A percentile compares a stretch with the other conserved stretches of the same genome.
phyloP scores from a whole-genome alignment of 2,113 vertebrate species.

The Myotis brandtii region DNA sequence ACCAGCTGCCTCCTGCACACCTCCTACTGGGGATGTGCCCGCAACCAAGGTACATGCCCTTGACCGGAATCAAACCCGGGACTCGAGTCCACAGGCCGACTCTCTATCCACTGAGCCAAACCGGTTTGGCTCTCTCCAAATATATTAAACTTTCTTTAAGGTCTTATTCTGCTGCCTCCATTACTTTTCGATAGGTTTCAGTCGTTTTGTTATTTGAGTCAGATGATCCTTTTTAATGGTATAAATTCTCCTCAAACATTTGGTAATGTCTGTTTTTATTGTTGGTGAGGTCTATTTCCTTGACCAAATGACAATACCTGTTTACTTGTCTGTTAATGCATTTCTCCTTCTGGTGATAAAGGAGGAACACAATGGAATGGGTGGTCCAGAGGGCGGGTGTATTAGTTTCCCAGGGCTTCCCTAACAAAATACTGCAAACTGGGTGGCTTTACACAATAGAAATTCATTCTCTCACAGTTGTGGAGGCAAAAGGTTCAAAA shows the following conservation, averaged over 20 bases:
- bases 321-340: background rate
- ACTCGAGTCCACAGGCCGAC: too few species aligned
- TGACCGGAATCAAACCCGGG: too few species aligned
- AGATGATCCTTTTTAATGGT: background rate
- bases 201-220: slow-evolving; percentile 36
- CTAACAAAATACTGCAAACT: background rate
- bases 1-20: too few species aligned
- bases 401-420: background rate
- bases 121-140: background rate
- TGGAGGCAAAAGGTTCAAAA: background rate
- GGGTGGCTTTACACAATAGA: background rate
- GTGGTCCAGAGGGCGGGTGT: background rate
- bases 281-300: background rate
- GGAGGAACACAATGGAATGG: background rate
- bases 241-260: slow-evolving; percentile 1
- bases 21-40: too few species aligned
- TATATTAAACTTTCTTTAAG: background rate
- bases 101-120: too few species aligned
- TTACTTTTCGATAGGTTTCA: slow-evolving; percentile 17
- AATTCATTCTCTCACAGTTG: background rate
- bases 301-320: background rate
- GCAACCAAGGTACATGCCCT: too few species aligned
- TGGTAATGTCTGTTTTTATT: background rate
- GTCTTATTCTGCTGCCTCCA: background rate
- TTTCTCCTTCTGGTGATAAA: background rate